Conservation (phyloP, 2,797 vertebrate species). For the Lithobates pipiens region DNA sequence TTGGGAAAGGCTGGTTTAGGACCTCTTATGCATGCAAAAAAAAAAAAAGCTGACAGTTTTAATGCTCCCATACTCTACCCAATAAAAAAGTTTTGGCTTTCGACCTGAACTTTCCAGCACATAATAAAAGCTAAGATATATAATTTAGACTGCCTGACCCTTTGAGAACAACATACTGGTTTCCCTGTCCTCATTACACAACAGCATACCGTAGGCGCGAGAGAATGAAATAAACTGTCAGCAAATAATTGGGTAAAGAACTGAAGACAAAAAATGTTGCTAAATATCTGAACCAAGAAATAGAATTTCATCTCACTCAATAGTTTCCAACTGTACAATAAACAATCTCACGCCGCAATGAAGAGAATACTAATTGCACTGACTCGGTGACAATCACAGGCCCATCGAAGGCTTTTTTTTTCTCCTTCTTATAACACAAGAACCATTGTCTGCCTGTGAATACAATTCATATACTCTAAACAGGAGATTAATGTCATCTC, state of each 20-base stretch:
- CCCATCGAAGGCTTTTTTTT: neutral
- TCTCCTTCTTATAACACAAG: neutral
- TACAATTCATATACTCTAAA: neutral
- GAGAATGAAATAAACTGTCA: too few relatives aligned
- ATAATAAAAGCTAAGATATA: too few relatives aligned
- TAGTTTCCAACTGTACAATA: neutral
- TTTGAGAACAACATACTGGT: too few relatives aligned
- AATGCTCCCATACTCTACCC: too few relatives aligned
- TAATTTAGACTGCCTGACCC: too few relatives aligned
- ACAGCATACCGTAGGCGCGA: too few relatives aligned
- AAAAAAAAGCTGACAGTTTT: too few relatives aligned
- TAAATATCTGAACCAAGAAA: neutral
- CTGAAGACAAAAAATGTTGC: neutral
- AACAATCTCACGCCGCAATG: constrained; percentile 1
- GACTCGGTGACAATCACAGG: neutral
- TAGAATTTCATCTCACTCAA: neutral
- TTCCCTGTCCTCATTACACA: too few relatives aligned
- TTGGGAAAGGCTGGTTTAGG: too few relatives aligned
- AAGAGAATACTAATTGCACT: constrained; percentile 24
- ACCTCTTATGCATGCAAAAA: too few relatives aligned
- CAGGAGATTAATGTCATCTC: constrained; percentile 18
- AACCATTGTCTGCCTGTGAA: constrained; percentile 9
- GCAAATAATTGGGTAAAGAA: neutral
- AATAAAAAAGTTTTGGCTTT: too few relatives aligned
- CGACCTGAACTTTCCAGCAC: too few relatives aligned